Evolutionary conservation across 2,888 invertebrate genomes (phyloP), one percentile per base, ranked within the genome.

Genomic region (Patella depressa): DNA sequence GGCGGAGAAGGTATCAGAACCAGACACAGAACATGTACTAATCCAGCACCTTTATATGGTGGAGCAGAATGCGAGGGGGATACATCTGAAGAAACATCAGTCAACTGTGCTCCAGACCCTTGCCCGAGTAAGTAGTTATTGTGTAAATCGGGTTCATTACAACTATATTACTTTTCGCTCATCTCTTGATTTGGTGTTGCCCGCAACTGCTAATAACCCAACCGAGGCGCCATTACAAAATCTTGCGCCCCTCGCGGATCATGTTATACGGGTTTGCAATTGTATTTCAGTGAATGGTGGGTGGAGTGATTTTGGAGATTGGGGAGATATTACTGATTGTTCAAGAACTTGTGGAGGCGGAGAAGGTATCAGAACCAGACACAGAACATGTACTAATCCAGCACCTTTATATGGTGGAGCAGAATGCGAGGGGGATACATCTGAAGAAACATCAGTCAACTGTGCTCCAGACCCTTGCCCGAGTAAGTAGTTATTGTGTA

Each of bases 381-480:
- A 53, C 24, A 70, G 80, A 12, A 65, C 76, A 15, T 80, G 80
- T 74, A 74, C 69, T 59, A 70, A 74, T 76, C 80, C 80, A 24
- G 54, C 73, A 45, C 80, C 80, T 24, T 70, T 65, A 53, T 76
- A 73, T 59, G 80, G 78, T 11, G 80, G 80, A 4, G 11, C 17
- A n/a, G 69, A 57, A 24, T 80, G 80, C 29, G 34, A 12, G 5
- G 80, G 80, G 2, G 76, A 74, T 19, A 65, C n/a, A 14, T 70
- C 54, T 19, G 59, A 71, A 54, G 55, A 15, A 4, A 17, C 24
- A 3, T 7, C 24, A 11, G 53, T 55, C 54, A 17, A 19, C 29
- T 78, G 80, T 72, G 78, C 75, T 76, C 73, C 78, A 15, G 24
- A 74, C 19, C 75, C 75, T n/a, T 80, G 80, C 59, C 80, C 80